Conservation (phyloP, 2,113 vertebrate genomes). For the Aldabrachelys gigantea region DNA sequence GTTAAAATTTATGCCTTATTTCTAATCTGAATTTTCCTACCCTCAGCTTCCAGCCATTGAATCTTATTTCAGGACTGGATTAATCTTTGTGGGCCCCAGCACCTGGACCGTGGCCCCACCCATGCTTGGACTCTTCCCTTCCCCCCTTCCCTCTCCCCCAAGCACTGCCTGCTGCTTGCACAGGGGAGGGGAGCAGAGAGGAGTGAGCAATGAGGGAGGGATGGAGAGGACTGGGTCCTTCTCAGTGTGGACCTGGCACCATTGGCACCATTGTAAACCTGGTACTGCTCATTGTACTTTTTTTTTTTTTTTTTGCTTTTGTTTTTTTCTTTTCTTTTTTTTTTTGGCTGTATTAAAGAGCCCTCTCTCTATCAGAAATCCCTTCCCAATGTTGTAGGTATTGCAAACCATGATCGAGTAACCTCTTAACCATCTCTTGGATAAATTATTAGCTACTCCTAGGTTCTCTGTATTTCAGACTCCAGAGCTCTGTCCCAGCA, state of each 20-base stretch:
- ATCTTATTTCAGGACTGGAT: not conserved
- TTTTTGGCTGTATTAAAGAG: not conserved
- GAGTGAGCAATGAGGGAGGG: too few relatives aligned
- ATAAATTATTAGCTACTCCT: not conserved
- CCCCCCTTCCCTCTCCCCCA: too few relatives aligned
- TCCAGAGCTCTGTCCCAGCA: slow-evolving; percentile 21
- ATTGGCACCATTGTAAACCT: too few relatives aligned
- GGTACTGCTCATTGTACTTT: not conserved
- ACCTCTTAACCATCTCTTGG: not conserved
- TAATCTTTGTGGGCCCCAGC: too few relatives aligned
- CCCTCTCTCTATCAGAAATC: slow-evolving; percentile 4
- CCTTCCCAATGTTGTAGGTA: not conserved
- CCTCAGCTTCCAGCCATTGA: slow-evolving; percentile 12
- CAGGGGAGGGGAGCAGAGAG: too few relatives aligned
- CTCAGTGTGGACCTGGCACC: too few relatives aligned
- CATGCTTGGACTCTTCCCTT: too few relatives aligned
- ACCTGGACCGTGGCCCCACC: too few relatives aligned
- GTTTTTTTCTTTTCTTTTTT: not conserved
- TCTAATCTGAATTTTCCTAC: not conserved
- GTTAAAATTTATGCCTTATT: not conserved
- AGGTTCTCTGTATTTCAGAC: not conserved
- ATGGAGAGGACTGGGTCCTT: too few relatives aligned
- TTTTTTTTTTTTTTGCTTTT: not conserved
- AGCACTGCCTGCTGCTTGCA: too few relatives aligned
- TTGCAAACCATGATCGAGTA: not conserved